These are phyloP conservation scores for Rhyacophila brunnea DNA, from an alignment of 1,140 invertebrate species.

Conservation along the genomic window DNA sequence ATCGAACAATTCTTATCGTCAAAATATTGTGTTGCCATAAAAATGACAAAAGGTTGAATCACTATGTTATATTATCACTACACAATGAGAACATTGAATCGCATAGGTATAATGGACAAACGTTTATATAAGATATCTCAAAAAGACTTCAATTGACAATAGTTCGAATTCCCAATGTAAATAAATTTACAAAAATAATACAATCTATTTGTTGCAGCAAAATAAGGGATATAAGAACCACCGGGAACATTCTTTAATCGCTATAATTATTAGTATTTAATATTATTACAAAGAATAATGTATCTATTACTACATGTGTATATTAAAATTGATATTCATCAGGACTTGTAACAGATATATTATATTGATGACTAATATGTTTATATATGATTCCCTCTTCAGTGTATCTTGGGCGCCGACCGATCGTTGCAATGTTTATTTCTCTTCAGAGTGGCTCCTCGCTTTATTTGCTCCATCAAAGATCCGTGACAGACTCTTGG, in stretches of 20 bases:
- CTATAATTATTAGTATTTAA: not conserved
- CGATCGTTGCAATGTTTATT: slow-evolving; percentile 64
- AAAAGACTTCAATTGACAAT: too few species aligned
- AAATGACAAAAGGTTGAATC: too few species aligned
- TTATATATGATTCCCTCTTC: slow-evolving; percentile 9
- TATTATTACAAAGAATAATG: not conserved
- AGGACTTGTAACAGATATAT: not conserved
- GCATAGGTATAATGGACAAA: too few species aligned
- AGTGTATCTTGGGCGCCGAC: slow-evolving; percentile 53
- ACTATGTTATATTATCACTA: too few species aligned
- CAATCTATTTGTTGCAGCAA: not conserved
- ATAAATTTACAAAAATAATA: too few species aligned
- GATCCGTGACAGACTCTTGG: slow-evolving; percentile 68
- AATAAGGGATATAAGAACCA: not conserved
- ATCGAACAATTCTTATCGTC: too few species aligned
- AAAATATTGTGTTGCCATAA: too few species aligned
- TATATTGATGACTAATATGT: not conserved
- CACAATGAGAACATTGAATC: too few species aligned
- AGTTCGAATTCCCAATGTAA: too few species aligned
- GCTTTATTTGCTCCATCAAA: slow-evolving; percentile 88
- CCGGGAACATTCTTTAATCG: slow-evolving; percentile 2
- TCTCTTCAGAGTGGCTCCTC: slow-evolving; percentile 73
- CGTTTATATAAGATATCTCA: too few species aligned
- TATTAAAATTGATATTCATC: not conserved
- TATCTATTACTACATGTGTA: not conserved